phyloP scores from a whole-genome alignment of 2,888 invertebrate genomes.

The Torymus texanus region DNA sequence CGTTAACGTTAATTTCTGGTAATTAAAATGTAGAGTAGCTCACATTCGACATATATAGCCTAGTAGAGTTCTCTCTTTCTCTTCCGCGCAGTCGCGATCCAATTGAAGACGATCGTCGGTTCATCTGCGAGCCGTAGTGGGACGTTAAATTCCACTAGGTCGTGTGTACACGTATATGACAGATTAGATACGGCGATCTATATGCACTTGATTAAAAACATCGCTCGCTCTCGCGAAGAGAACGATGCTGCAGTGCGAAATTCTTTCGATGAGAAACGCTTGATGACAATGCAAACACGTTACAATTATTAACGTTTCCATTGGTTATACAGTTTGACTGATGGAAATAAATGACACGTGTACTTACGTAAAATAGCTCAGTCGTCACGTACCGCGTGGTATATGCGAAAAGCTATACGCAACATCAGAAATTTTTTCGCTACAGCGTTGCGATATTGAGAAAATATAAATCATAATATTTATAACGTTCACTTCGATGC shows the following conservation, averaged over 20 bases:
- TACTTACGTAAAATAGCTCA: too few species aligned
- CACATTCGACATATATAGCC: neutral
- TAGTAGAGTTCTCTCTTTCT: neutral
- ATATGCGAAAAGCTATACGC: too few species aligned
- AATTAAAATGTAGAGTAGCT: neutral
- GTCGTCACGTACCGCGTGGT: too few species aligned
- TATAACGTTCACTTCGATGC: too few species aligned
- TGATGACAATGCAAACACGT: too few species aligned
- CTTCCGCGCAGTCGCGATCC: neutral
- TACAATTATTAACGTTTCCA: too few species aligned
- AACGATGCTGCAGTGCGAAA: neutral
- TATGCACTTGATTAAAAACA: conserved; percentile 35
- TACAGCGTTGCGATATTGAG: too few species aligned
- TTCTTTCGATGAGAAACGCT: too few species aligned
- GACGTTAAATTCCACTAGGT: conserved; percentile 14
- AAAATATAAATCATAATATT: too few species aligned
- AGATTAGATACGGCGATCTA: conserved; percentile 41
- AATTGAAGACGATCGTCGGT: conserved; percentile 12
- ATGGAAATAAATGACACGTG: too few species aligned
- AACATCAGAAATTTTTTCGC: too few species aligned
- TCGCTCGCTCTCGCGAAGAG: neutral
- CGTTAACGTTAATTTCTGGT: neutral
- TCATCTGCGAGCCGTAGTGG: neutral
- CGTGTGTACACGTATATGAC: neutral
- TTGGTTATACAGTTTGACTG: too few species aligned